Percentiles rank a stretch among this genome's conserved stretches.
These are phyloP conservation scores for Fukomys damarensis DNA, from an alignment of 2,113 vertebrate species.

Conservation along the genomic window DNA sequence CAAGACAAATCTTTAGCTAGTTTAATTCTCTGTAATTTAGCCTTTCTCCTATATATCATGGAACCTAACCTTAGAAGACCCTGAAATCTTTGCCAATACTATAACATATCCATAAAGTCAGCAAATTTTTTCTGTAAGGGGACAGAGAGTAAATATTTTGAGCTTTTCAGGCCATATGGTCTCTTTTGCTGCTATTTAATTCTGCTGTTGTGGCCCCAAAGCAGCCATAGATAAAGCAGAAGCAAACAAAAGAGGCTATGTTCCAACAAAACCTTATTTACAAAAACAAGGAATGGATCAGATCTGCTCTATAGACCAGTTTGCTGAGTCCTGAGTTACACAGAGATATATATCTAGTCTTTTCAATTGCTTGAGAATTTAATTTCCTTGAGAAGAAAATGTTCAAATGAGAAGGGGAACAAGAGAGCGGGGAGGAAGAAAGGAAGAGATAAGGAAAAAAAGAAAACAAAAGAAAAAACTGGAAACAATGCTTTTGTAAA, in stretches of 20 bases:
- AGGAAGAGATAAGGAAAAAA: too few species aligned
- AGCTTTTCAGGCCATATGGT: background rate
- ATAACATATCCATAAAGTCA: background rate
- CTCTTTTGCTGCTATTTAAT: background rate
- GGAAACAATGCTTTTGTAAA: too few species aligned
- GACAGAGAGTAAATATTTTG: background rate
- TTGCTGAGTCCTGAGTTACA: background rate
- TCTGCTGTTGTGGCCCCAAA: background rate
- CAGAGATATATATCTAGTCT: background rate
- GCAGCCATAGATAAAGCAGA: background rate
- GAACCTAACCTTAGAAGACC: background rate
- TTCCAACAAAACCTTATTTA: background rate
- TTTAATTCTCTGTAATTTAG: background rate
- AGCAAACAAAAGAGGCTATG: background rate
- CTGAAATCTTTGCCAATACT: constrained; percentile 10
- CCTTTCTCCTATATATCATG: background rate
- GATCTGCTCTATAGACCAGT: background rate
- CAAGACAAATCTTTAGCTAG: background rate
- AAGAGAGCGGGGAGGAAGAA: too few species aligned
- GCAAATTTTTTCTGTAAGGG: background rate
- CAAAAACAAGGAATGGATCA: background rate
- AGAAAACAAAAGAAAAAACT: too few species aligned
- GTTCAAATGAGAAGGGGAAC: too few species aligned
- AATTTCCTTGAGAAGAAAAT: background rate
- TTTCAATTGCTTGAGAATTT: constrained; percentile 21